Evolutionary conservation across 37 sponge, comb jelly and placozoan genomes (phyloP).

Genomic region (Hexactinellida sp.): DNA sequence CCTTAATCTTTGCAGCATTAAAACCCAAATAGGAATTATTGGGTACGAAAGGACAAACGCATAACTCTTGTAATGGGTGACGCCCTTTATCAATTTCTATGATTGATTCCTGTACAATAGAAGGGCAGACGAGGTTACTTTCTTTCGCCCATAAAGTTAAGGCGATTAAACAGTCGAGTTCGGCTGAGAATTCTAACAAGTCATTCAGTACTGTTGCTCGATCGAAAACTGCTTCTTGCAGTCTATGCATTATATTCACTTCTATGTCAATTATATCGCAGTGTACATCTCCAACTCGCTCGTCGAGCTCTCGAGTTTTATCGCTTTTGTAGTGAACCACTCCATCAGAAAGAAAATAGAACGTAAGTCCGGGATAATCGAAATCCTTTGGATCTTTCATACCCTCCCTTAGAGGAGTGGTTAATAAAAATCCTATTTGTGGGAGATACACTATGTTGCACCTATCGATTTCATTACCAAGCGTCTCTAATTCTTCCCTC

Average conservation of each 20-base stretch:
- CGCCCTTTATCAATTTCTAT: conserved; percentile 73
- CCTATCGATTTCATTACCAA: conserved; percentile 47
- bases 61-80: conserved; percentile 90
- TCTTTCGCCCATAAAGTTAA: conserved; percentile 75
- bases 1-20: conserved; percentile 53
- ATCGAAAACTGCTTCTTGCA: conserved; percentile 80
- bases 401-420: conserved; percentile 33
- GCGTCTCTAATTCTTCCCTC: conserved; percentile 52
- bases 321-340: conserved; percentile 71
- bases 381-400: conserved; percentile 35
- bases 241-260: conserved; percentile 64
- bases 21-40: conserved; percentile 61
- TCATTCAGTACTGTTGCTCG: conserved; percentile 30
- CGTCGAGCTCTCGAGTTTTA: conserved; percentile 71
- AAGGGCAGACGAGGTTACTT: conserved; percentile 53
- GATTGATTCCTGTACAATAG: conserved; percentile 46
- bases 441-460: conserved; percentile 90
- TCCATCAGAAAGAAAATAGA: conserved; percentile 48
- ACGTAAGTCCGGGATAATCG: conserved; percentile 11
- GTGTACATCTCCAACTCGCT: conserved; percentile 77
- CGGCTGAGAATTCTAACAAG: conserved; percentile 69
- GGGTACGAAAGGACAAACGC: conserved; percentile 80
- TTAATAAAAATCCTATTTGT: conserved; percentile 58
- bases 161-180: conserved; percentile 87
- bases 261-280: conserved; percentile 62